Evolutionary conservation across 2,888 invertebrate species (phyloP).

Genomic region (Seira sanloemensis): DNA sequence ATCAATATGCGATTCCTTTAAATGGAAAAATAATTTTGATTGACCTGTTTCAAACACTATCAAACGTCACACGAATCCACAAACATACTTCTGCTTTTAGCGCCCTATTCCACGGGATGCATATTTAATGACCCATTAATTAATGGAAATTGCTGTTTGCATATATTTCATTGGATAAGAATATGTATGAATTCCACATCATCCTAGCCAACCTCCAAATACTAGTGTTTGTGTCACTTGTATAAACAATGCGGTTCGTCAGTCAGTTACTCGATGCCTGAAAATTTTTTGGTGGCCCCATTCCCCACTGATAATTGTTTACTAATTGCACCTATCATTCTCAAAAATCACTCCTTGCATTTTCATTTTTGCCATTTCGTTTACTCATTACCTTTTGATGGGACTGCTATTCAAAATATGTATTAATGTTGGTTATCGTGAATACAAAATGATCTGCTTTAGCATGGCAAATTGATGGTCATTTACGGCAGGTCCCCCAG

Average conservation of each 20-base stretch:
- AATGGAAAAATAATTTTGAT: not conserved
- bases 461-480: not conserved
- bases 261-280: not conserved
- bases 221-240: not conserved
- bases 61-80: not conserved
- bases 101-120: not conserved
- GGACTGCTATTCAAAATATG: not conserved
- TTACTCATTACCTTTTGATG: not conserved
- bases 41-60: not conserved
- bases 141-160: not conserved
- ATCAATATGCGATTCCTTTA: not conserved
- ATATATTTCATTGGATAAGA: not conserved
- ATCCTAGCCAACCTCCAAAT: not conserved
- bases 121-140: not conserved
- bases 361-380: not conserved
- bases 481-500: not conserved
- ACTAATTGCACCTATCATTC: slow-evolving; percentile 46
- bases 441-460: not conserved
- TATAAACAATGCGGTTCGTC: not conserved
- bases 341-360: not conserved
- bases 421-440: not conserved
- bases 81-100: not conserved
- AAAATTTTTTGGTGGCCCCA: slow-evolving; percentile 33
- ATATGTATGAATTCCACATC: not conserved
- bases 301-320: slow-evolving; percentile 27